Evolutionary conservation across 2,797 vertebrate species (phyloP).

Genomic region (Xiphorhynchus erythropygius): DNA sequence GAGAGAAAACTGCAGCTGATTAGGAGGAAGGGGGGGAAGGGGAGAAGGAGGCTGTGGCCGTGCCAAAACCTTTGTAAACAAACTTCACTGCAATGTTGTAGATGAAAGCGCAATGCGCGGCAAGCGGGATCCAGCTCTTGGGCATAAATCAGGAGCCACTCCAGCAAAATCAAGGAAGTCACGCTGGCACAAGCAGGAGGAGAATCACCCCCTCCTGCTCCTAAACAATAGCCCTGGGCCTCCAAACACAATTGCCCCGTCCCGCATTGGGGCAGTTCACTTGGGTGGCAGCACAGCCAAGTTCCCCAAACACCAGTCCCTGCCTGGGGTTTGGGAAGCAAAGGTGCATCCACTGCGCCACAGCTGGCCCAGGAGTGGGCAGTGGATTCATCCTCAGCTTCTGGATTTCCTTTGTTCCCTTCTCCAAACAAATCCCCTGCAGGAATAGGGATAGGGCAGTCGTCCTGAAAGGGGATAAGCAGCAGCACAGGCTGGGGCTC

Average conservation of each 20-base stretch:
- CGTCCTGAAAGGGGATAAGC: background rate
- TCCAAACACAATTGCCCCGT: background rate
- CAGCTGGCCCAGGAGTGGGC: background rate
- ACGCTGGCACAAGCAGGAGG: background rate
- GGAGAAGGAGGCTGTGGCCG: background rate
- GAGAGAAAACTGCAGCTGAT: slow-evolving; percentile 26
- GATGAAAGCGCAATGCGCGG: slow-evolving; percentile 23
- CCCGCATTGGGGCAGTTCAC: fast-evolving
- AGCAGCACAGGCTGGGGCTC: background rate
- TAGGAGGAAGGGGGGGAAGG: background rate
- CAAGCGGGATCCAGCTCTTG: background rate
- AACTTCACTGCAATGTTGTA: slow-evolving; percentile 1
- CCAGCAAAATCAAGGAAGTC: background rate
- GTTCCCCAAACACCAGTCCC: fast-evolving
- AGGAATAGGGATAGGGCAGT: background rate
- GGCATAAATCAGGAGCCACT: slow-evolving; percentile 9
- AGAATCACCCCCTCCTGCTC: slow-evolving; percentile 11
- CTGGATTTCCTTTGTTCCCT: background rate
- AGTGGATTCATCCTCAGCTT: background rate
- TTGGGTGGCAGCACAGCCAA: background rate
- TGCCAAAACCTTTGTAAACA: slow-evolving; percentile 56
- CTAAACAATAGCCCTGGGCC: background rate
- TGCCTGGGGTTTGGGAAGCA: fast-evolving
- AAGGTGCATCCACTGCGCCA: fast-evolving
- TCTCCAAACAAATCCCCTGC: background rate